phyloP scores from a whole-genome alignment of 2,888 invertebrate species.

The Pristionchus mayeri region DNA sequence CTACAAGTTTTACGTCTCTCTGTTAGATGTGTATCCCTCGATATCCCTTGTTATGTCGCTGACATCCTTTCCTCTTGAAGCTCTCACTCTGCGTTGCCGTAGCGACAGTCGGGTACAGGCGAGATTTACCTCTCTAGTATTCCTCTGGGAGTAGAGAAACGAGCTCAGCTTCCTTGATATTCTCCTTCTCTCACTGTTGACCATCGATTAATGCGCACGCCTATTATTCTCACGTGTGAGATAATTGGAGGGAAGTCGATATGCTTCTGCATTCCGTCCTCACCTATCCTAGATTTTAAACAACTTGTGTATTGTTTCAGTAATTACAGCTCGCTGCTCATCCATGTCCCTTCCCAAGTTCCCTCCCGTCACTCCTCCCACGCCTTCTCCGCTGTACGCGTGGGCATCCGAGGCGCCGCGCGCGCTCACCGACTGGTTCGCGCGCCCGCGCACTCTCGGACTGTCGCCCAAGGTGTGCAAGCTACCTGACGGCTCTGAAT shows the following conservation, averaged over 20 bases:
- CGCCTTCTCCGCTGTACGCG: not conserved
- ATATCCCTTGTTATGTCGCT: too few relatives aligned
- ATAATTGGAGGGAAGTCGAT: not conserved
- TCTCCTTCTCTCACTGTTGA: not conserved
- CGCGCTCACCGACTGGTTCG: not conserved
- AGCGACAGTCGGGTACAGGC: too few relatives aligned
- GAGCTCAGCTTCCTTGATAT: not conserved
- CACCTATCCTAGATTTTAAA: too few relatives aligned
- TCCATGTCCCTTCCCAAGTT: constrained; percentile 17
- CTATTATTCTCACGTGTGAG: not conserved
- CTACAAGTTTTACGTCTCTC: too few relatives aligned
- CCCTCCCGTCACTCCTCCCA: not conserved
- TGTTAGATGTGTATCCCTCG: too few relatives aligned
- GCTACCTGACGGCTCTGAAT: not conserved
- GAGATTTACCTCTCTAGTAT: too few relatives aligned
- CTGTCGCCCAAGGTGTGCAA: not conserved
- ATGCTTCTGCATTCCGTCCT: too few relatives aligned
- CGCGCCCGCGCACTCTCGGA: constrained; percentile 4
- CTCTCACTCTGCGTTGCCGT: too few relatives aligned
- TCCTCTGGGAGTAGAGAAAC: too few relatives aligned
- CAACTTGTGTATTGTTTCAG: not conserved
- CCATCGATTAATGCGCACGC: not conserved
- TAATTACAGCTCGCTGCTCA: not conserved
- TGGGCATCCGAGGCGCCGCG: not conserved
- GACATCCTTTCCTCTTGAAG: too few relatives aligned